phyloP scores from a whole-genome alignment of 2,888 invertebrate genomes.

The Drosophila percnosoma region DNA sequence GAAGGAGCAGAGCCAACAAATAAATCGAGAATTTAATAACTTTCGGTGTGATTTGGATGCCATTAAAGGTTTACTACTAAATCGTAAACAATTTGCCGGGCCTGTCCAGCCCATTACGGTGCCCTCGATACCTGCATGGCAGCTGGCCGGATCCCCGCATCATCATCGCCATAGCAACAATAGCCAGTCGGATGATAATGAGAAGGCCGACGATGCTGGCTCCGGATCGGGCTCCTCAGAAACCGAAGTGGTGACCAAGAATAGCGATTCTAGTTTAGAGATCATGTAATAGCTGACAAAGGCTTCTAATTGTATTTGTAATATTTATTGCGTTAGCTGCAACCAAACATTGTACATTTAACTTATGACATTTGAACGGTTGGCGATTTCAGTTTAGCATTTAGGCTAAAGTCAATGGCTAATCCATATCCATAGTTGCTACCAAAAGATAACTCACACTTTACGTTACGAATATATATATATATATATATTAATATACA shows the following conservation, averaged over 20 bases:
- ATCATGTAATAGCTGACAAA: conserved; percentile 87
- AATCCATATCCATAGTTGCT: conserved; percentile 44
- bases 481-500: conserved; percentile 32
- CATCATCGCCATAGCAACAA: conserved; percentile 80
- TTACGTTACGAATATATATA: conserved; percentile 40
- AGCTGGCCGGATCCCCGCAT: conserved; percentile 86
- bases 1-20: conserved; percentile 82
- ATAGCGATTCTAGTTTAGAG: conserved; percentile 91
- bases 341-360: conserved; percentile 34
- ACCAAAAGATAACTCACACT: conserved; percentile 51
- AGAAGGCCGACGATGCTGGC: conserved; percentile 87
- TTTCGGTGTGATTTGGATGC: conserved; percentile 90
- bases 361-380: conserved; percentile 30
- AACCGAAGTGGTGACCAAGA: conserved; percentile 90
- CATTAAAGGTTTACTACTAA: conserved; percentile 90
- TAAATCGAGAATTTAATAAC: conserved; percentile 88
- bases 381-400: conserved; percentile 40
- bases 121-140: conserved; percentile 93
- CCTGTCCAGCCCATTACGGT: conserved; percentile 86
- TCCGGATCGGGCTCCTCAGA: conserved; percentile 89
- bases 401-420: conserved; percentile 41
- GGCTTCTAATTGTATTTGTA: conserved; percentile 22
- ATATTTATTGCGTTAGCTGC: conserved; percentile 22
- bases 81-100: conserved; percentile 92
- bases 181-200: conserved; percentile 84